Base-by-base conservation (phyloP, 2,888 invertebrate species). In the Hypomecis atomaria region DNA sequence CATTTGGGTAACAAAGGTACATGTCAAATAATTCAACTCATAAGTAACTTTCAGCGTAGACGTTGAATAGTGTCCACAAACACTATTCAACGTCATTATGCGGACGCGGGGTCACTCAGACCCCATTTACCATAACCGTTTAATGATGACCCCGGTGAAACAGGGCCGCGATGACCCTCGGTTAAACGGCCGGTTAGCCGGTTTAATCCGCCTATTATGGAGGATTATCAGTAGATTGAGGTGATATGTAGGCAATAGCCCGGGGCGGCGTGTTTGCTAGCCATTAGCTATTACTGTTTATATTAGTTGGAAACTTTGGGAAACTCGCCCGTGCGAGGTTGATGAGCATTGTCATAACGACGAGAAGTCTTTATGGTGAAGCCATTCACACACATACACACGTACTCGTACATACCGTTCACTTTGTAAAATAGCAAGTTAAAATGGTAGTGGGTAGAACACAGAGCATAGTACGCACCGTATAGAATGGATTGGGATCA, bases 141-240 rank as follows among this genome's bases (percentile, higher is more conserved):
- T 8, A 13, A 36, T 42, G 40, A 58, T 13, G 34, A 33, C 44
- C 23, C 60, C 8, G 40, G 61, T 37, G 49, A 55, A 55, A 55
- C 11, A 55, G 40, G 34, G 40, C 47, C 9, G 36, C 43, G 44
- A 60, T n/a, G 37, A 33, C 42, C 23, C 36, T 10, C 36, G 49
- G 57, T 53, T 42, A 43, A 37, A 56, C 40, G 62, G 69, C 58
- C 66, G 67, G 66, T 69, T 43, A 63, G 58, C 38, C 23, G 44
- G 48, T 34, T 50, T 57, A 53, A 62, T 57, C 62, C 42, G 33
- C 34, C 52, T 47, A 57, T 62, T 62, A 53, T n/a, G 34, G 45
- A 34, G 57, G 57, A 62, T 57, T 58, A 57, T 47, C 57, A 47
- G 57, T 48, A 57, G 55, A 55, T 55, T 8, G 50, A 49, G 61